Base-by-base conservation (phyloP, 1,140 invertebrate species). In the Homalodisca vitripennis region DNA sequence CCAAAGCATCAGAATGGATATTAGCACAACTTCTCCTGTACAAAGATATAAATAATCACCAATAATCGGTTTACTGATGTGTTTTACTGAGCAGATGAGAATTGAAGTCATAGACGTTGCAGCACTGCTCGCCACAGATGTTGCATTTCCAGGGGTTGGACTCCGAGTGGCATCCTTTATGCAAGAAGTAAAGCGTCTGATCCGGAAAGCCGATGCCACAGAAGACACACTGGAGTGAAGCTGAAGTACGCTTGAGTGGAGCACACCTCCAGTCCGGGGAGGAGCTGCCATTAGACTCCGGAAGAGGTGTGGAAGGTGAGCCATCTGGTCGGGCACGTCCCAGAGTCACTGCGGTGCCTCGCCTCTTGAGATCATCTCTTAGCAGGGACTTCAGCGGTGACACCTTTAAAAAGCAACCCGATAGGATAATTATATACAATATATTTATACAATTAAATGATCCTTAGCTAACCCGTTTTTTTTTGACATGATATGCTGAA, bases 131-230 rank as follows among this genome's bases (percentile, higher is more conserved):
- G 29, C 95, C 95, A 80, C 97, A 98, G 73, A 98, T 93, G 83
- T 98, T 98, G 81, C 97, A 98, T 80, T 95, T 95, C 94, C 95
- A 98, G 0, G 96, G 95, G 83, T 98, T 96, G 71, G 93, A 92
- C 74, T 97, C 93, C 72, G 93, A 95, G 83, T 98, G 97, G 79
- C 97, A 94, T 71, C 95, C 95, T 83, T 97, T 98, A 83, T 98
- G 97, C 60, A 98, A 85, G 81, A 98, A 95, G 82, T 98, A 98
- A 31, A 98, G 84, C 0, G 95, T 98, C 76, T 93, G 92, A 82
- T 98, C 95, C 1, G 93, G 92, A 81, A 97, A 98, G 6, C 93
- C 89, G 71, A 98, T 97, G 71, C 92, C 90, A 81, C 97, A 98
- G 78, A 94, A 94, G 22, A 87, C 85, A 78, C 93, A 95, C 74